A percentile compares a stretch with the other conserved stretches of the same genome.
Evolutionary conservation across 2,113 vertebrate genomes (phyloP).

Genomic region (Orthonyx spaldingii): DNA sequence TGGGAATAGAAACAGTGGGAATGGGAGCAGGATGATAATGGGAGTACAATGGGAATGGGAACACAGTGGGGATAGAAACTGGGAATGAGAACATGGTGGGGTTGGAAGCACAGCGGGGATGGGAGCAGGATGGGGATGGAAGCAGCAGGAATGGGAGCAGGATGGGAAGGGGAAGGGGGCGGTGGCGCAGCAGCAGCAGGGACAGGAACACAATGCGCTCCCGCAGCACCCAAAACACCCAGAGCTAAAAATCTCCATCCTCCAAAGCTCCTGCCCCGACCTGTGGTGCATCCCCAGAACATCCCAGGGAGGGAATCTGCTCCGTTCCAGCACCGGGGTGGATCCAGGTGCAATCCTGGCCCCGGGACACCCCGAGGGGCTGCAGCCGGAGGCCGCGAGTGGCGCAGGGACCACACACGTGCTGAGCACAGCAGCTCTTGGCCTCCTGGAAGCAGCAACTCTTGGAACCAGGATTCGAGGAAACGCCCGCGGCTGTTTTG

Average conservation of each 20-base stretch:
- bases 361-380: fast-evolving
- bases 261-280: not conserved
- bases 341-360: not conserved
- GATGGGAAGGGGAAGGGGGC: not conserved
- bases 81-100: not conserved
- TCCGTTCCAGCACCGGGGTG: fast-evolving
- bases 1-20: not conserved
- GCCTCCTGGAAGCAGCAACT: not conserved
- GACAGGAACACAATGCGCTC: fast-evolving
- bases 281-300: not conserved
- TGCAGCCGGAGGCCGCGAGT: fast-evolving
- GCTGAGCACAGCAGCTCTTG: not conserved
- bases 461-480: fast-evolving
- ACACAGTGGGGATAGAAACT: not conserved
- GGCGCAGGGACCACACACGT: fast-evolving
- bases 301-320: fast-evolving
- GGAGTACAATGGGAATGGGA: not conserved
- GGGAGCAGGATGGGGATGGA: not conserved
- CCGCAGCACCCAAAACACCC: not conserved
- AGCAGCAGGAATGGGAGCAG: not conserved
- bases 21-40: not conserved
- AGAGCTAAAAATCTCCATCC: not conserved
- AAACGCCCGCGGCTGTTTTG: fast-evolving
- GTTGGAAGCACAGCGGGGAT: not conserved
- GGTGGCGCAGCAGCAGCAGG: not conserved